Evolutionary conservation across 1,140 invertebrate genomes (phyloP).

Genomic region (Pantala flavescens): DNA sequence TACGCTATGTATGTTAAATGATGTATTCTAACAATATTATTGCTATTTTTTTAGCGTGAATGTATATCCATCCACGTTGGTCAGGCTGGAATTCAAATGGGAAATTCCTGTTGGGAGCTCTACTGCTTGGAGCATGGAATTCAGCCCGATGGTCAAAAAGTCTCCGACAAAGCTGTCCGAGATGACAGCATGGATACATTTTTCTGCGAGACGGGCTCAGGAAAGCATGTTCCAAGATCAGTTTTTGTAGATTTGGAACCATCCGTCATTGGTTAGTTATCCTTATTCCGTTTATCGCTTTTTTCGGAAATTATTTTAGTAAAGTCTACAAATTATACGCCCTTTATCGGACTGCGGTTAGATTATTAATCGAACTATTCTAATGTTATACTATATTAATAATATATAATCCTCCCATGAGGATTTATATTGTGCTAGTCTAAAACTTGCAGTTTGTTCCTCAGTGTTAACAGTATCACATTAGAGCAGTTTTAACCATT

Average conservation of each 20-base stretch:
- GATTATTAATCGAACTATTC: background rate
- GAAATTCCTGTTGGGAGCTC: slow-evolving; percentile 76
- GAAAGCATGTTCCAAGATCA: slow-evolving; percentile 76
- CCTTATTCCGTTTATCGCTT: too few relatives aligned
- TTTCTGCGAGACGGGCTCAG: slow-evolving; percentile 79
- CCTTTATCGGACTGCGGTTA: too few relatives aligned
- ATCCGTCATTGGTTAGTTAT: slow-evolving; percentile 72
- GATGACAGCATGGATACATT: slow-evolving; percentile 83
- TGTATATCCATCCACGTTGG: slow-evolving; percentile 80
- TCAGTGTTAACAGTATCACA: too few relatives aligned
- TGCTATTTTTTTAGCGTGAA: slow-evolving; percentile 58
- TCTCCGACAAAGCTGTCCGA: slow-evolving; percentile 48
- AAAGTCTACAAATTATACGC: too few relatives aligned
- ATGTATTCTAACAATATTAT: too few relatives aligned
- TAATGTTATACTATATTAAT: too few relatives aligned
- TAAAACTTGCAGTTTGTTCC: too few relatives aligned
- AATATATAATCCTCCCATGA: too few relatives aligned
- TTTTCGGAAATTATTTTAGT: too few relatives aligned
- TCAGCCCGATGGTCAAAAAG: slow-evolving; percentile 73
- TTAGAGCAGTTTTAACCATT: too few relatives aligned
- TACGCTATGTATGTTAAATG: too few relatives aligned
- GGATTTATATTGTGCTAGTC: too few relatives aligned
- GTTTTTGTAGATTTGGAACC: slow-evolving; percentile 82
- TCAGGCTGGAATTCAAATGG: slow-evolving; percentile 82
- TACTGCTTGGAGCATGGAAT: slow-evolving; percentile 86